Base-by-base conservation (phyloP, 2,113 vertebrate genomes). In the Onychorhynchus coronatus region DNA sequence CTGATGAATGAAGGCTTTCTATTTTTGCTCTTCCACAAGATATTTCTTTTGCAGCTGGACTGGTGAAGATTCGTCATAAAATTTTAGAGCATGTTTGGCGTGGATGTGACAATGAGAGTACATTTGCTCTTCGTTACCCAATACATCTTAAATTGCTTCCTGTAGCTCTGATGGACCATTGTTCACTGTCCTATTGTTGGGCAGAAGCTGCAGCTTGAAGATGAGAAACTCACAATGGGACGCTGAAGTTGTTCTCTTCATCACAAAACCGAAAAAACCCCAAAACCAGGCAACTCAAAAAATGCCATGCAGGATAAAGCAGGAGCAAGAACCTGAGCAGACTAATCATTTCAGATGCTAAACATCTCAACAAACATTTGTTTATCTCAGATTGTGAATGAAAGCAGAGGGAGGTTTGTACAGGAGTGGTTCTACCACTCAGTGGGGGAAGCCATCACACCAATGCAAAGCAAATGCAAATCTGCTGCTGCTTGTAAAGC, bases 41-140 rank as follows among this genome's bases (percentile, higher is more conserved):
- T 55, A 90, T 91, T 95, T 91, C 81, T 89, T 94, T 56, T 96
- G 93, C 96, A 98, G 95, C 96, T 98, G 97, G 95, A 96, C 92
- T 84, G 91, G 53, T 95, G 85, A 66, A 94, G 93, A 97, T 96
- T 92, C 88, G 68, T 97, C 95, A 96, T 50, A 75, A 94, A 95
- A 90, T 94, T 86, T 90, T 63, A 91, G 89, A 88, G 75, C 94
- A 72, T 82, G 88, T 96, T 97, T 92, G 89, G 88, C 9, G 39
- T 53, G 92, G 93, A 79, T 96, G 91, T 94, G 87, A 84, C 77
- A 91, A 95, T 5, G 50, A 93, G 87, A 96, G 85, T 72, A 76
- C 85, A 91, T 96, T 95, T 92, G 77, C 78, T 98, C 92, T 95
- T 96, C 95, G 53, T 96, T 97, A 83, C 68, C 80, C 96, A 92